phyloP scores from a whole-genome alignment of 2,797 vertebrate species.

The Poecilia wingei region DNA sequence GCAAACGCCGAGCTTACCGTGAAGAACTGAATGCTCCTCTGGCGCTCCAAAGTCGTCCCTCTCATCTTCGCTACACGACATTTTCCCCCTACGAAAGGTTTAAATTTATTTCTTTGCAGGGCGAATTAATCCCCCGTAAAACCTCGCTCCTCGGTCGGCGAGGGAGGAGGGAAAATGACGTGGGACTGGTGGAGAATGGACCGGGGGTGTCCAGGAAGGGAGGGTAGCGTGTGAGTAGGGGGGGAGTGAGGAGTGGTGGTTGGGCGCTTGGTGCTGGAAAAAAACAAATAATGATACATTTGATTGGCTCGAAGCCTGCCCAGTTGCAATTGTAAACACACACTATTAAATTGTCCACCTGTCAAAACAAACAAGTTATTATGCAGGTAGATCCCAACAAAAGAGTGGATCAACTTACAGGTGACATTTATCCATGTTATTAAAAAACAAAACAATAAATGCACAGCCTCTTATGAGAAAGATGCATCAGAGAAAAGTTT shows the following conservation, averaged over 20 bases:
- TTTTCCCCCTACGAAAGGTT: slow-evolving; percentile 47
- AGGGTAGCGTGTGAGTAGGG: slow-evolving; percentile 47
- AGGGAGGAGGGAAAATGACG: slow-evolving; percentile 83
- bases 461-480: slow-evolving; percentile 27
- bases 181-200: slow-evolving; percentile 75
- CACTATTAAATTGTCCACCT: slow-evolving; percentile 42
- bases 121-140: slow-evolving; percentile 70
- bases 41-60: slow-evolving; percentile 74
- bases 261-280: slow-evolving; percentile 27
- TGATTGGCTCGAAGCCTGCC: slow-evolving; percentile 23
- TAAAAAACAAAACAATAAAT: slow-evolving; percentile 30
- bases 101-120: slow-evolving; percentile 51
- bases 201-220: slow-evolving; percentile 77
- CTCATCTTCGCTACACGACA: slow-evolving; percentile 85
- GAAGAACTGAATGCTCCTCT: slow-evolving; percentile 74
- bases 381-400: slow-evolving; percentile 19
- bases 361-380: slow-evolving; percentile 62
- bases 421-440: slow-evolving; percentile 31
- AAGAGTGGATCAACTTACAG: slow-evolving; percentile 45
- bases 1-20: slow-evolving; percentile 69
- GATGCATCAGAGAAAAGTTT: slow-evolving; percentile 54
- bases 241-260: slow-evolving; percentile 30
- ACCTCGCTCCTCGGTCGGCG: slow-evolving; percentile 69
- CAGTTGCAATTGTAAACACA: slow-evolving; percentile 12
- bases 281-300: slow-evolving; percentile 49